Base-by-base conservation (phyloP, 1,140 invertebrate genomes). In the Octopus bimaculoides region DNA sequence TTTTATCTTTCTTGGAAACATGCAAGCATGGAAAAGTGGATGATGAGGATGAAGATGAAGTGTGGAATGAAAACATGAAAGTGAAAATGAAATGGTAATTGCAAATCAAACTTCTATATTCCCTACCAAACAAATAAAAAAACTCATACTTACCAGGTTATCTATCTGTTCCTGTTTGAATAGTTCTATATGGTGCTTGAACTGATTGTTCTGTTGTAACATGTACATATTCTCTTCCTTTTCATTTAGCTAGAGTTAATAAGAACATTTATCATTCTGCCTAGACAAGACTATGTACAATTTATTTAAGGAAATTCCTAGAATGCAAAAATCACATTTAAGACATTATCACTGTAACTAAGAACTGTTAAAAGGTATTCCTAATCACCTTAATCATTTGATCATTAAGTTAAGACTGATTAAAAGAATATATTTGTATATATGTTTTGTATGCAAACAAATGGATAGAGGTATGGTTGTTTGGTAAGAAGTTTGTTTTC, bases 141-240 rank as follows among this genome's bases (percentile, higher is more conserved):
- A 41, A 41, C 26, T 41, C 26, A 41, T 1, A 61, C 56, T 84
- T 77, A 89, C 89, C 88, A 90, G 80, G 82, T 88, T 87, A 52
- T 90, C 88, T 56, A 89, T 85, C 75, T 89, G 89, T 26, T 86
- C 87, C 76, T 85, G 84, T 78, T 87, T 89, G 26, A 88, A 89
- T 74, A 86, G 81, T 82, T 90, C 88, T 55, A 90, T 81, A 77
- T 90, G 89, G 81, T 83, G 82, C 78, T 88, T 86, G 79, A 85
- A 89, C 53, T 85, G 81, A 54, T 86, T 85, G 80, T 86, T 87
- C 81, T 90, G 89, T 81, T 85, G 82, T 52, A 82, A 81, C 54
- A 87, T 86, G 80, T 90, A 88, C 4, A 83, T 81, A 77, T 86
- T 88, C 80, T 90, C 88, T 78, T 85, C 80, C 78, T 90, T 90